These are phyloP conservation scores for Bettongia penicillata DNA, from an alignment of 2,113 vertebrate genomes.

Conservation along the genomic window DNA sequence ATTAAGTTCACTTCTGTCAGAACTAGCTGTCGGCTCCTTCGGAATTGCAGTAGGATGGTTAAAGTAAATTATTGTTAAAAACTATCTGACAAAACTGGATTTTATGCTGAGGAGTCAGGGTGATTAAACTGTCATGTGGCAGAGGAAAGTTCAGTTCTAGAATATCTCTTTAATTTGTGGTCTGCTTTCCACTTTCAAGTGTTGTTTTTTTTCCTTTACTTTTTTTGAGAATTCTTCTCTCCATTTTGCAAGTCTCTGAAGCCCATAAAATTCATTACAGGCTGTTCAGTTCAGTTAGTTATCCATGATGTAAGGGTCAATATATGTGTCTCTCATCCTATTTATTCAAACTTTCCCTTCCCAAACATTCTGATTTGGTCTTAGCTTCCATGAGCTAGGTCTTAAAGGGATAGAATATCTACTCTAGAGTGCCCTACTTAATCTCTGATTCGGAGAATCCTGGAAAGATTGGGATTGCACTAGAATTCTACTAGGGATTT, in stretches of 20 bases:
- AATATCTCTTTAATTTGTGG: slow-evolving; percentile 63
- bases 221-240: slow-evolving; percentile 30
- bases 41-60: slow-evolving; percentile 35
- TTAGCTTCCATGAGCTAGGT: not conserved
- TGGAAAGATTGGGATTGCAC: not conserved
- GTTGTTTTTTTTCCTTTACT: slow-evolving; percentile 15
- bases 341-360: not conserved
- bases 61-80: slow-evolving; percentile 61
- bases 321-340: not conserved
- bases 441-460: not conserved
- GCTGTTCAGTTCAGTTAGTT: not conserved
- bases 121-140: slow-evolving; percentile 61
- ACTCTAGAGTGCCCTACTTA: not conserved
- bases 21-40: slow-evolving; percentile 43
- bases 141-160: slow-evolving; percentile 41
- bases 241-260: not conserved
- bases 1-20: slow-evolving; percentile 38
- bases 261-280: not conserved
- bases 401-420: not conserved
- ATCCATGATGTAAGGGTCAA: not conserved
- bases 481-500: not conserved
- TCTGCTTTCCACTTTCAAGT: not conserved
- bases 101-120: slow-evolving; percentile 40
- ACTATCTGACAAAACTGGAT: slow-evolving; percentile 50
- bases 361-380: not conserved